phyloP scores from a whole-genome alignment of 2,888 invertebrate species.

The Mactromeris polynyma region DNA sequence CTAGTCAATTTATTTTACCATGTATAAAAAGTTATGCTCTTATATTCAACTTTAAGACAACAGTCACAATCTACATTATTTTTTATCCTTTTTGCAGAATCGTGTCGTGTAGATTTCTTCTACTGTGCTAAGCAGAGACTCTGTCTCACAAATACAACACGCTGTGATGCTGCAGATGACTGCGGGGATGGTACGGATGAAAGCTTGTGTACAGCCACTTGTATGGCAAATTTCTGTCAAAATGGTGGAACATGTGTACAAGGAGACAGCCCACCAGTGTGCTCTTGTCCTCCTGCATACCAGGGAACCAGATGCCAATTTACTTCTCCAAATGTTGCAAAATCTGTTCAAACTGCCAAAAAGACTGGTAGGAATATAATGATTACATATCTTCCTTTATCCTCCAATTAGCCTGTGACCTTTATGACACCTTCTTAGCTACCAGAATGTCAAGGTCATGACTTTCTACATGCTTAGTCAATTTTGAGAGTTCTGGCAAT shows the following conservation, averaged over 20 bases:
- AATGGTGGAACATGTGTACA: slow-evolving; percentile 75
- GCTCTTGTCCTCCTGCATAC: slow-evolving; percentile 58
- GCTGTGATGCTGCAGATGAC: slow-evolving; percentile 75
- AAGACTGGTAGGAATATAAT: slow-evolving; percentile 13
- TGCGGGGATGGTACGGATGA: slow-evolving; percentile 77
- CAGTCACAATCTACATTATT: too few relatives aligned
- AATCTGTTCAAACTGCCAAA: slow-evolving; percentile 17
- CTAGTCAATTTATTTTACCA: too few relatives aligned
- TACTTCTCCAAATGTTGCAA: slow-evolving; percentile 20
- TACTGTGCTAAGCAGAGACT: slow-evolving; percentile 71
- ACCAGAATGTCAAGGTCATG: too few relatives aligned
- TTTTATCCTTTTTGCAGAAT: slow-evolving; percentile 50
- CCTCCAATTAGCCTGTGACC: too few relatives aligned
- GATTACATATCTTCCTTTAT: too few relatives aligned
- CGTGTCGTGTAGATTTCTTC: slow-evolving; percentile 69
- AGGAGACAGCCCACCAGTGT: slow-evolving; percentile 53
- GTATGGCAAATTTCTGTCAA: slow-evolving; percentile 69
- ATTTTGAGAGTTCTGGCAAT: too few relatives aligned
- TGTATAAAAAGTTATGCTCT: too few relatives aligned
- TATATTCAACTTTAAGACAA: too few relatives aligned
- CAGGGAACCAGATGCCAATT: slow-evolving; percentile 70
- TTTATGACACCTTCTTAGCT: too few relatives aligned
- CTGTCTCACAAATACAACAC: slow-evolving; percentile 72
- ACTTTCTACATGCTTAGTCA: too few relatives aligned
- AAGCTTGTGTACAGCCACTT: slow-evolving; percentile 70